Percentiles rank a stretch among this genome's conserved stretches.
Conservation (phyloP, 2,888 invertebrate species). For the Lymantria monacha region DNA sequence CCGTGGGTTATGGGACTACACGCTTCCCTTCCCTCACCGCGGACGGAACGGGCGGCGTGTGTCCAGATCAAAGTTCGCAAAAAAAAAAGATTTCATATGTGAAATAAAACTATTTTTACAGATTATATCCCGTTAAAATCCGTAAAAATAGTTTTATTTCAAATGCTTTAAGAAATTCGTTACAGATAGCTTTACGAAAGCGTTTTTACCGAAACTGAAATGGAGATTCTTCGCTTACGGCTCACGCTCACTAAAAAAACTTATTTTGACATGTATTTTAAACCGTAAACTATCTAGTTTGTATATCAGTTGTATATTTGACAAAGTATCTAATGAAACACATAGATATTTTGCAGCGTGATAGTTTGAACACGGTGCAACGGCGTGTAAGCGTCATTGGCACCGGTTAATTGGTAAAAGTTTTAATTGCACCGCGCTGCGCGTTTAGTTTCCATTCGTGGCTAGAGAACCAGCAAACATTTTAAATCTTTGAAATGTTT, state of each 20-base stretch:
- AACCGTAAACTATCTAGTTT: background rate
- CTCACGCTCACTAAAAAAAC: no score
- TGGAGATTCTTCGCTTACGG: no score
- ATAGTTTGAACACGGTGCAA: conserved; percentile 14
- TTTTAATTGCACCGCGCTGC: conserved; percentile 44
- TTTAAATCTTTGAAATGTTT: background rate
- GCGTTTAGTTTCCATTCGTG: conserved; percentile 32
- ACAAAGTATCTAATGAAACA: background rate
- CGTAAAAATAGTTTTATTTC: no score
- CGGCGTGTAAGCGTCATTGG: conserved; percentile 30
- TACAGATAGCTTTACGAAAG: background rate
- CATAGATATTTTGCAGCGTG: background rate
- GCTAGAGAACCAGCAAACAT: conserved; percentile 24
- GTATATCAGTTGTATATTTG: background rate
- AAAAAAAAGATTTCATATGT: background rate
- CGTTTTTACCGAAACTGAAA: background rate
- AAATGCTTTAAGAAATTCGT: no score
- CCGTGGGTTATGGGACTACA: no score
- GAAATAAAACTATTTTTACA: no score
- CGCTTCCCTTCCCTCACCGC: no score
- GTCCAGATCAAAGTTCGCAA: no score
- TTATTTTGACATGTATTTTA: no score
- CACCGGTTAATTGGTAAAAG: conserved; percentile 47
- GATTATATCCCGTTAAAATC: no score
- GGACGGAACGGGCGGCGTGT: no score